A percentile compares a stretch with the other conserved stretches of the same genome.
Conservation (phyloP, 2,797 vertebrate species). For the Cygnus olor region DNA sequence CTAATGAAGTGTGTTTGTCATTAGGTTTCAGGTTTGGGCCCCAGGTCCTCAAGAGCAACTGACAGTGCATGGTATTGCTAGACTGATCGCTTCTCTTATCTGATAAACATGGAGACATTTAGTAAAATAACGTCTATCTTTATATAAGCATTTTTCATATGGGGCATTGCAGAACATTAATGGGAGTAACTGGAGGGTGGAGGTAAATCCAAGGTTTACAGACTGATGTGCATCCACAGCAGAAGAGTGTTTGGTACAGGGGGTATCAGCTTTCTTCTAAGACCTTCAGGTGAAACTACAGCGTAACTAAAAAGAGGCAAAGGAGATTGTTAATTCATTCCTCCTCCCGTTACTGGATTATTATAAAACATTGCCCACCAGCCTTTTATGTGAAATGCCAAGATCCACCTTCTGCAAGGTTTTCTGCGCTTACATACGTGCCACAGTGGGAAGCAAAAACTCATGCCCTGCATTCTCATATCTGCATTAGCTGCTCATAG, state of each 20-base stretch:
- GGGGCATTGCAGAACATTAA: not conserved
- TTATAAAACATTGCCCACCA: not conserved
- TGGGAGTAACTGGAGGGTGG: not conserved
- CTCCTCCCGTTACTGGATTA: not conserved
- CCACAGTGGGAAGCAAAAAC: not conserved
- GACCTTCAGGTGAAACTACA: not conserved
- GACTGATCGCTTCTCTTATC: not conserved
- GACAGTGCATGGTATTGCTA: not conserved
- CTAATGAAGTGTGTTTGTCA: fast-evolving
- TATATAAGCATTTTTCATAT: not conserved
- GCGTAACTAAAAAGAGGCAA: not conserved
- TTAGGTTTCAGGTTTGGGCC: not conserved
- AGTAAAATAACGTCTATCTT: not conserved
- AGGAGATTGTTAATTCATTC: not conserved
- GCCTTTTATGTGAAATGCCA: not conserved
- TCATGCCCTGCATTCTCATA: not conserved
- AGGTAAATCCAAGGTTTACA: not conserved
- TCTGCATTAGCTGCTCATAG: not conserved
- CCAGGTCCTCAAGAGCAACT: fast-evolving
- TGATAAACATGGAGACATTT: not conserved
- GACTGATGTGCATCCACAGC: not conserved
- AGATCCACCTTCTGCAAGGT: not conserved
- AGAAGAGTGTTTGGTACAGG: not conserved
- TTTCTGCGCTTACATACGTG: fast-evolving
- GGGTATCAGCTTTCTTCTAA: not conserved